Evolutionary conservation across 2,888 invertebrate species (phyloP), one percentile per base, ranked within the genome.

Genomic region (Morpho deidamia): DNA sequence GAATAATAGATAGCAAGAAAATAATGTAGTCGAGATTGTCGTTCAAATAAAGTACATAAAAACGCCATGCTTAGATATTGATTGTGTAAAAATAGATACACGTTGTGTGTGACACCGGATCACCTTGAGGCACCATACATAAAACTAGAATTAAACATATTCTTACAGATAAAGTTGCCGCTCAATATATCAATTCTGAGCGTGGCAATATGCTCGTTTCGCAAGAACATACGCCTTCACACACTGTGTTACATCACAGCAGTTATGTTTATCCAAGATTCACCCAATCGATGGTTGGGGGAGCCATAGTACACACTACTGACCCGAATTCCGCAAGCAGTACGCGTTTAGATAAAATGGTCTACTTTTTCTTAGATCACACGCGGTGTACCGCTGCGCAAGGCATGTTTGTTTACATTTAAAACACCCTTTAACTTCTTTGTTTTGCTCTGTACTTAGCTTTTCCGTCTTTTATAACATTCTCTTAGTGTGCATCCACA

Each of bases 271-370:
- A 80, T 69, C 71, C 72, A 71, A 73, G 71, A 70, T 71, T 67
- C 74, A 70, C 68, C 74, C 70, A 72, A 71, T 78, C 75, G 72
- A 76, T 80, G 74, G 78, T 77, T 78, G 75, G 5, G 23, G 74
- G 68, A 74, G 72, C 74, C 69, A 70, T 73, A 76, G 76, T 74
- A 76, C 77, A 81, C 76, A 78, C 81, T 69, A 78, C 82, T 87
- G 88, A 86, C 89, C 88, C 68, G 66, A 67, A 78, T 88, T 73
- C 74, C 66, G 63, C 66, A 83, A 82, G 78, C 83, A 81, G 82
- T 77, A 75, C 67, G 52, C 62, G 58, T 37, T 47, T 51, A 51
- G 51, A 57, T 50, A 51, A 62, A 60, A 59, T 47, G 55, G 54
- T 40, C 51, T 59, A 57, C 63, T 61, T 61, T 60, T 61, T 50